Evolutionary conservation across 1,140 invertebrate genomes (phyloP), one percentile per base, ranked within the genome.

Genomic region (Drosophila persimilis): DNA sequence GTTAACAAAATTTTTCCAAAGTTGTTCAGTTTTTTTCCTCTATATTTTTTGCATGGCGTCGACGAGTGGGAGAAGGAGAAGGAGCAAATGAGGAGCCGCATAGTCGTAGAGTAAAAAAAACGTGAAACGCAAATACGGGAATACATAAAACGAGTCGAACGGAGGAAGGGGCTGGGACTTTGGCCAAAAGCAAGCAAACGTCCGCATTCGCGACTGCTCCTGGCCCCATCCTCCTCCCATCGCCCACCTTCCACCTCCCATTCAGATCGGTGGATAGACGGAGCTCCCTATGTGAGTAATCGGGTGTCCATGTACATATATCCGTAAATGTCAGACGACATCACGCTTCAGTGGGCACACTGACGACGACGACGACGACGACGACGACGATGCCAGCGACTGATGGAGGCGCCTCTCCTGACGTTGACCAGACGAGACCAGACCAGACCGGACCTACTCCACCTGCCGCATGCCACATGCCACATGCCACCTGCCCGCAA

Each of bases 251-350:
- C 52, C 24, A 26, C 3, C 24, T 5, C 24, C 24, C 24, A 26
- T 26, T 26, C 24, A 31, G 7, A 31, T 31, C 31, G 31, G 2
- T 9, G 29, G 29, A 44, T 20, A 47, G 24, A 31, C 57, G 29
- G 29, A 55, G 31, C 43, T 31, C 41, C 76, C 72, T 54, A 52
- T 75, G 65, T 71, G 71, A 77, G 59, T 62, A 59, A 53, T 56
- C 58, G 64, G 55, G 65, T 77, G 74, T 72, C 66, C 50, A 61
- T 59, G 56, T 61, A 71, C 59, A 77, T 63, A 79, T 39, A 86
- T 86, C 73, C 81, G 65, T 90, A 77, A 81, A 89, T 89, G 86
- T 90, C 88, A 90, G 88, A 90, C 88, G 88, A 88, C 88, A 90
- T 84, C 88, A 90, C 88, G 88, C 88, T 90, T 79, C 88, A 90